A percentile compares a stretch with the other conserved stretches of the same genome.
Conservation (phyloP, 2,113 vertebrate genomes). For the Nanorana parkeri region DNA sequence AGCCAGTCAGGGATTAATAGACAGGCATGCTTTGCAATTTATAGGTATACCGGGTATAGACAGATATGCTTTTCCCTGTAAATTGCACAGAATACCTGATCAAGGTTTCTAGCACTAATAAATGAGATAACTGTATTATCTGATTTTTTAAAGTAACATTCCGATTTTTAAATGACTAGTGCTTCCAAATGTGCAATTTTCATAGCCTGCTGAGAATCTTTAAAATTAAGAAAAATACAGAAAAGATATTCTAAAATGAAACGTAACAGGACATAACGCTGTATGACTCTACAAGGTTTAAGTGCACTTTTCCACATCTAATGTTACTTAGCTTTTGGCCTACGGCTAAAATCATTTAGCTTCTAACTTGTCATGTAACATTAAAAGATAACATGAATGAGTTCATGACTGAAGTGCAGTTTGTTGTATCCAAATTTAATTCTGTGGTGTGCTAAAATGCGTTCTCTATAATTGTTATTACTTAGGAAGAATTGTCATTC, state of each 20-base stretch:
- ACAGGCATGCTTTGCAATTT: no score
- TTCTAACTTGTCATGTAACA: constrained; percentile 53
- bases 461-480: constrained; percentile 14
- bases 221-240: not conserved
- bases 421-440: constrained; percentile 42
- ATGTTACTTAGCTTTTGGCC: constrained; percentile 49
- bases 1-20: no score
- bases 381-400: constrained; percentile 48
- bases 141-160: no score
- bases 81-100: no score
- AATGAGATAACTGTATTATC: no score
- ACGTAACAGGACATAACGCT: constrained; percentile 37
- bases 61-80: no score
- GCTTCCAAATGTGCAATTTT: not conserved
- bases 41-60: no score
- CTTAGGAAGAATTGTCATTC: not conserved
- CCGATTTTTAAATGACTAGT: not conserved
- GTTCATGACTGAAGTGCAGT: constrained; percentile 40
- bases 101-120: no score
- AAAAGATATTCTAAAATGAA: constrained; percentile 32
- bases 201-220: not conserved
- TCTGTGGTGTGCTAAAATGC: constrained; percentile 23
- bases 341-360: constrained; percentile 54
- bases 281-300: constrained; percentile 23
- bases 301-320: constrained; percentile 49